These are phyloP conservation scores for Gambusia yucatana DNA, from an alignment of 2,797 vertebrate species.

Conservation along the genomic window DNA sequence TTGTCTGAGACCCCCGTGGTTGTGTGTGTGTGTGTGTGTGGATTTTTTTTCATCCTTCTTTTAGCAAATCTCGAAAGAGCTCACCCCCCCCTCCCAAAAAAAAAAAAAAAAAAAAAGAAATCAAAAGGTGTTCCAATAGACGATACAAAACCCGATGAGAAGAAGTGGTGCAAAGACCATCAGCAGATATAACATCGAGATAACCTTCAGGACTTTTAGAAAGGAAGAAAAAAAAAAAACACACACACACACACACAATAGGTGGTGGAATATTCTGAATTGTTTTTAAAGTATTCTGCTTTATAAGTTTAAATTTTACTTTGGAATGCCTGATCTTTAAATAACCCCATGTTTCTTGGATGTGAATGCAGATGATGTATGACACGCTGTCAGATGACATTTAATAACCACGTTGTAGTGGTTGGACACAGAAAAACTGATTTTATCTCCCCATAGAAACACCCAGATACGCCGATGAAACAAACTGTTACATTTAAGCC, in stretches of 20 bases:
- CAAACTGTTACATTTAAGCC: not conserved
- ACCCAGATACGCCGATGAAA: not conserved
- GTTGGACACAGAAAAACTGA: conserved; percentile 11
- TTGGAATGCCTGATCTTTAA: no score
- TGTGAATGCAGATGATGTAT: not conserved
- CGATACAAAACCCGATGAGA: conserved; percentile 48
- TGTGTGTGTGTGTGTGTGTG: not conserved
- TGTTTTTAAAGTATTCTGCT: not conserved
- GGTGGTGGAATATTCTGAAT: not conserved
- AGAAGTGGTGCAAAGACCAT: conserved; percentile 47
- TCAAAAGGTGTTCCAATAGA: conserved; percentile 66
- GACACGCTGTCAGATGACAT: not conserved
- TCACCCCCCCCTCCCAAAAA: not conserved
- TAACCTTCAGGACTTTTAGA: conserved; percentile 49
- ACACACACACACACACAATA: conserved; percentile 6
- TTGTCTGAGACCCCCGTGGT: conserved; percentile 65
- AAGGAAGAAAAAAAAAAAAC: not conserved
- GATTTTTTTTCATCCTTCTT: conserved; percentile 12
- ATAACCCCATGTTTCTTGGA: not conserved
- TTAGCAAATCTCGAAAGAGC: conserved; percentile 66
- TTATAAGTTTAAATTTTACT: not conserved
- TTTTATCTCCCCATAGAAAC: not conserved
- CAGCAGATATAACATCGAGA: conserved; percentile 26
- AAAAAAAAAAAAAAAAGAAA: conserved; percentile 15
- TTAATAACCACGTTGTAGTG: not conserved